Evolutionary conservation across 2,797 vertebrate species (phyloP).

Genomic region (Arrhamphus sclerolepis): DNA sequence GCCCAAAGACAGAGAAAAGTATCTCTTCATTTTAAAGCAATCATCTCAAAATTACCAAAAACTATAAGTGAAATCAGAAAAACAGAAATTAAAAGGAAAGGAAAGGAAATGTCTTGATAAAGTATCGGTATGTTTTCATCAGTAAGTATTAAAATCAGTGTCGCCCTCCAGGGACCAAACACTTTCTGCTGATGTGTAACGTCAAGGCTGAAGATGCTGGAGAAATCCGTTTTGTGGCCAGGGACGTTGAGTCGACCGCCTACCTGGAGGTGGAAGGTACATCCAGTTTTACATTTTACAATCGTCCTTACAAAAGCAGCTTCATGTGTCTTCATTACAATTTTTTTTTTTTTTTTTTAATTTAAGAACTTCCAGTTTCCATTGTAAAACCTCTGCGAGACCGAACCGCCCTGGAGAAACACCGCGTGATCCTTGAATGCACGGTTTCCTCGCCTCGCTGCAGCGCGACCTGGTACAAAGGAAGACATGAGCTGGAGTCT

Average conservation of each 20-base stretch:
- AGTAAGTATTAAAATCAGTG: background rate
- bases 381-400: slow-evolving; percentile 91
- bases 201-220: slow-evolving; percentile 86
- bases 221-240: slow-evolving; percentile 86
- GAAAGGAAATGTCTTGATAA: too few relatives aligned
- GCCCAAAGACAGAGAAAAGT: too few relatives aligned
- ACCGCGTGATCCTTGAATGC: slow-evolving; percentile 92
- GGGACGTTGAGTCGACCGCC: slow-evolving; percentile 82
- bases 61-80: too few relatives aligned
- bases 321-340: background rate
- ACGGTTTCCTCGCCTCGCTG: slow-evolving; percentile 86
- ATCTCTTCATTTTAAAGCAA: too few relatives aligned
- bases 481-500: slow-evolving; percentile 80
- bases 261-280: slow-evolving; percentile 88
- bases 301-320: background rate
- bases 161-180: slow-evolving; percentile 82
- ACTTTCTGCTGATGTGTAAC: slow-evolving; percentile 89
- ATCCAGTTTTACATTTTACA: background rate
- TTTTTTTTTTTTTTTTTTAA: background rate
- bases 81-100: too few relatives aligned
- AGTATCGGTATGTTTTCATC: too few relatives aligned
- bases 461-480: slow-evolving; percentile 86
- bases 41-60: too few relatives aligned
- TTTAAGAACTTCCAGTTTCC: slow-evolving; percentile 80
- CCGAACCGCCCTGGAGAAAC: slow-evolving; percentile 89